A percentile compares a stretch with the other conserved stretches of the same genome.
Evolutionary conservation across 2,797 vertebrate genomes (phyloP).

Genomic region (Eleutherodactylus coqui): DNA sequence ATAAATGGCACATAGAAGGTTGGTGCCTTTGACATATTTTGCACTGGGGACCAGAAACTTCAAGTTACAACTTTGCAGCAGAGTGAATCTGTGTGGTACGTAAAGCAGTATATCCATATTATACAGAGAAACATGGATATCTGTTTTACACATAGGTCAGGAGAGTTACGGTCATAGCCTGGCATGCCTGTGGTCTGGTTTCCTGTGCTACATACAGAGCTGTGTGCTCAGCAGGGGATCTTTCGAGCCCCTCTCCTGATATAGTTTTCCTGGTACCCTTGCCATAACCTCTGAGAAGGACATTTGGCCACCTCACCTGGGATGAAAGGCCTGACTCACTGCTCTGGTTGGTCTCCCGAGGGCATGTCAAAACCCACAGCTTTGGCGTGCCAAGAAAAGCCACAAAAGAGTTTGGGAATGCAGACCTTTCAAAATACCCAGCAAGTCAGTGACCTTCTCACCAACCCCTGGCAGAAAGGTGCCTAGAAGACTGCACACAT

Average conservation of each 20-base stretch:
- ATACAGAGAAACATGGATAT: background rate
- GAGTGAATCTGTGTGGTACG: background rate
- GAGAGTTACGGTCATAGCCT: background rate
- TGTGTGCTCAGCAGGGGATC: conserved; percentile 53
- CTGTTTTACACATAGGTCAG: conserved; percentile 1
- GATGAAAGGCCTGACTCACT: conserved; percentile 61
- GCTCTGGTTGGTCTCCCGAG: conserved; percentile 52
- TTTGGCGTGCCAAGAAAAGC: conserved; percentile 38
- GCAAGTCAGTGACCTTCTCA: conserved; percentile 53
- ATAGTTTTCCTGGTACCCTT: conserved; percentile 55
- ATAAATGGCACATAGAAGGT: background rate
- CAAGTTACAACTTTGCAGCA: no score
- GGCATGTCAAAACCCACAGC: conserved; percentile 46
- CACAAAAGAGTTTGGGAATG: conserved; percentile 57
- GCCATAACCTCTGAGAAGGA: conserved; percentile 50
- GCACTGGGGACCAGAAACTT: background rate
- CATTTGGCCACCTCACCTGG: conserved; percentile 53
- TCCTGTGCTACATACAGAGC: conserved; percentile 41
- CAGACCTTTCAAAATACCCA: conserved; percentile 43
- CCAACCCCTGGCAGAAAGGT: conserved; percentile 45
- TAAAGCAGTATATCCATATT: background rate
- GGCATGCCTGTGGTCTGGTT: conserved; percentile 37
- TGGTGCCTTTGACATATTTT: background rate
- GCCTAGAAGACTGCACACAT: conserved; percentile 45
- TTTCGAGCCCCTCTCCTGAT: conserved; percentile 42